Base-by-base conservation (phyloP, 2,888 invertebrate species). In the Eristalinus sepulchralis region DNA sequence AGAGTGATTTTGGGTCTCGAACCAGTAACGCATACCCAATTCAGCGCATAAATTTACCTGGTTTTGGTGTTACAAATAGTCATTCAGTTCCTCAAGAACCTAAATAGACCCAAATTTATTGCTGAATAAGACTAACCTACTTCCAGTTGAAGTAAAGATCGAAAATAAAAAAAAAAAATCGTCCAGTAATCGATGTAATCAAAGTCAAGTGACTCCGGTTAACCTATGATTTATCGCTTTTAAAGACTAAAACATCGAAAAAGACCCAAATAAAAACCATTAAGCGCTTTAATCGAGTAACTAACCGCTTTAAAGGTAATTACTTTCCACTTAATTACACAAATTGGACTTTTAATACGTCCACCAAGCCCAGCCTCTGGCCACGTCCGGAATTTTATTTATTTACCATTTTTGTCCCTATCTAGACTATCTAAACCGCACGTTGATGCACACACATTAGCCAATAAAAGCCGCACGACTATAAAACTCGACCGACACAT, bases 381-480 rank as follows among this genome's bases (percentile, higher is more conserved):
- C 11, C 24, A 22, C 57, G 13, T 13, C 22, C 57, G 22, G 11
- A 10, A 24, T 24, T 57, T n/a, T 31, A 47, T 33, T 47, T 59
- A 62, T 55, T 63, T 63, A 24, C 24, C 4, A 2, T 24, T 57
- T 11, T 33, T 20, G 4, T 53, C 22, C 1, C 2, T 13, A 72
- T 4, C 68, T 47, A 72, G 64, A 67, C 47, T n/a, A 2, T 47
- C 47, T 67, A 63, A 71, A 85, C 85, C 85, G 82, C 85, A 85
- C 64, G 68, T 60, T 81, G 77, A 85, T 85, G 82, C 77, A 64
- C 72, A 77, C 64, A 72, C 64, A 70, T 85, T 85, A 82, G 77
- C 77, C 82, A 82, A 82, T 77, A 81, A 85, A 81, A 81, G 76
- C 72, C 81, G 67, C 71, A 81, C 78, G 85, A 81, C 72, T 82